phyloP scores from a whole-genome alignment of 2,113 vertebrate species.

The Jacana jacana region DNA sequence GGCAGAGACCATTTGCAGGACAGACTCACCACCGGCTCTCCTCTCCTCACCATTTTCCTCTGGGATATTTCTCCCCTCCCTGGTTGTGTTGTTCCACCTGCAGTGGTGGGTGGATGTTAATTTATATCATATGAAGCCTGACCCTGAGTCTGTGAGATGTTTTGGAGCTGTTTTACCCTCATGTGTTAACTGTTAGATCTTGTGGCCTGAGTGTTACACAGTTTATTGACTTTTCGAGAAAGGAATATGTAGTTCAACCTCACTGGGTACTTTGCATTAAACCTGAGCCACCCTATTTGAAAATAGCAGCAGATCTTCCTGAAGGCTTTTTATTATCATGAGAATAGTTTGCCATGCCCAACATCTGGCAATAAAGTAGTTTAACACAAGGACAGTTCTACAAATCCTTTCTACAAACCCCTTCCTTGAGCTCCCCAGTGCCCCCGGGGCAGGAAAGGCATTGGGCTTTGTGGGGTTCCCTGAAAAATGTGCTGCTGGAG shows the following conservation, averaged over 20 bases:
- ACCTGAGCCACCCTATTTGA: background rate
- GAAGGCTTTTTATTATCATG: background rate
- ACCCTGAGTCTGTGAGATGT: background rate
- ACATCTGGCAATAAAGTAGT: background rate
- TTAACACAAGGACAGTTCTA: background rate
- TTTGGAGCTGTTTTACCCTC: background rate
- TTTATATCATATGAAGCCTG: background rate
- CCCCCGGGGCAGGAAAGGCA: background rate
- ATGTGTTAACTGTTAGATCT: background rate
- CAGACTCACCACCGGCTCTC: rapidly evolving
- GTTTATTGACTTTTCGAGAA: background rate
- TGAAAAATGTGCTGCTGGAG: background rate
- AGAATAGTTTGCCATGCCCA: background rate
- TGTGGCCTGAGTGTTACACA: background rate
- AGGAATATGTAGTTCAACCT: background rate
- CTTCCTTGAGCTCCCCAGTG: background rate
- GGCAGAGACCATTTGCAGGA: background rate
- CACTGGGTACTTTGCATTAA: background rate
- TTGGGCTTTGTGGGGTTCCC: background rate
- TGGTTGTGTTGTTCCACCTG: background rate
- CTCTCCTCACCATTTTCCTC: background rate
- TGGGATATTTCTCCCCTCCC: background rate
- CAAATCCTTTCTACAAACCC: background rate
- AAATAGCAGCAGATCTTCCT: background rate
- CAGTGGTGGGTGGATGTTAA: background rate